Base-by-base conservation (phyloP, 2,113 vertebrate genomes). In the Leucopternis melanops region DNA sequence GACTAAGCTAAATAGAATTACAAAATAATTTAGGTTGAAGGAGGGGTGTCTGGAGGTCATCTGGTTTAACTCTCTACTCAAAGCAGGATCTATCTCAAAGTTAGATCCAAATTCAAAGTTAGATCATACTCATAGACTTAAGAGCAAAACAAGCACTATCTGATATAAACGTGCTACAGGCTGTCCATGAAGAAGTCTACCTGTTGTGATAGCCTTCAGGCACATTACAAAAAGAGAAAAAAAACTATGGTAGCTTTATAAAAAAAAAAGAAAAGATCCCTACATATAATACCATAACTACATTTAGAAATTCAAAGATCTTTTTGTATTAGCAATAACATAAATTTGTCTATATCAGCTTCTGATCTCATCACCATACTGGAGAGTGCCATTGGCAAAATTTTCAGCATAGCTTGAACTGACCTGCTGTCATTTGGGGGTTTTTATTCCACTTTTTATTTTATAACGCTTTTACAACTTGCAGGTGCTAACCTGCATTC, bases 361-460 rank as follows among this genome's bases (percentile, higher is more conserved):
- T 74, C 27, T 25, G 13, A 70, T 44, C 13, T 63, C 23, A 71
- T 32, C 16, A 61, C 2, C 1, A 2, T 74, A 71, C 74, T 71
- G 87, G 49, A 69, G 36, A 80, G 4, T 42, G 12, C 2, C 16
- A 23, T 22, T 57, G 9, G 26, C 54, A 86, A 70, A 31, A 45
- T 21, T 57, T 83, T 62, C 34, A 75, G 14, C 26, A 52, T 16
- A 25, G 55, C 13, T 66, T 59, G 17, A 86, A 61, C 4, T 55
- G 9, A 36, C 29, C 16, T 44, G 7, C 3, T 55, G 29, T 26
- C 11, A 40, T 45, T 42, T 67, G 63, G 20, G 2, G 0, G 0
- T 21, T 19, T 66, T 67, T 58, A n/a, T 65, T 66, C 32, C 16
- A 62, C 22, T 92, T 84, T 38, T 6, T 4, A 63, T 36, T 87